Evolutionary conservation across 1,140 invertebrate species (phyloP), one percentile per base, ranked within the genome.

Genomic region (Araneus ventricosus): DNA sequence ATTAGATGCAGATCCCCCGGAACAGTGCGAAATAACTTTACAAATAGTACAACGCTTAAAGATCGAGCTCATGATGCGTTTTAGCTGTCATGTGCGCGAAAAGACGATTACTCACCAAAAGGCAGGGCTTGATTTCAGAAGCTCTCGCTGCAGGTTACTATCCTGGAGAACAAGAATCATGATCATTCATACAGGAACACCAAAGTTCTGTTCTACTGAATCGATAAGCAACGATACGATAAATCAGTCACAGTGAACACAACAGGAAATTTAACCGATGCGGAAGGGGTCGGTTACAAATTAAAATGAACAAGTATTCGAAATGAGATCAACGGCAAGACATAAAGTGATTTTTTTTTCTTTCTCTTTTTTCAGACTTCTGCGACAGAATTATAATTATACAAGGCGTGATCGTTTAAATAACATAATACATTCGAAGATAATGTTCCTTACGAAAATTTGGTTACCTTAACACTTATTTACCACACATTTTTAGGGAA

Each of bases 41-140:
- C 63, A 67, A 67, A 27, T 27, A 67, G n/a, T 10, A 7, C 4
- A 14, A n/a, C 63, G 27, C 27, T 67, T 67, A 67, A 67, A 67
- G 63, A 67, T 67, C 63, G 63, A 67, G 63, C 27, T 67, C 27
- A 67, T 27, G 63, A 67, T 67, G n/a, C 63, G 63, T 67, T 67
- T 67, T 30, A 30, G 63, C 63, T 67, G 63, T 67, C 63, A 67
- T 27, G 10, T 30, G 63, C 27, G 63, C 7, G n/a, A 27, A 67
- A 67, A 67, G 63, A n/a, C 27, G 63, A 67, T 67, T 30, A 67
- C 27, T 67, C 63, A 67, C 24, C 45, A 7, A 63, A 63, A 24
- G 24, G 61, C n/a, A n/a, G 24, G 61, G 8, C 24, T 67, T 14
- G 63, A n/a, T 67, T 67, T 27, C 6, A 27, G 27, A 30, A 2